A percentile compares a stretch with the other conserved stretches of the same genome.
These are phyloP conservation scores for Colostygia pectinataria DNA, from an alignment of 2,888 invertebrate genomes.

Conservation along the genomic window DNA sequence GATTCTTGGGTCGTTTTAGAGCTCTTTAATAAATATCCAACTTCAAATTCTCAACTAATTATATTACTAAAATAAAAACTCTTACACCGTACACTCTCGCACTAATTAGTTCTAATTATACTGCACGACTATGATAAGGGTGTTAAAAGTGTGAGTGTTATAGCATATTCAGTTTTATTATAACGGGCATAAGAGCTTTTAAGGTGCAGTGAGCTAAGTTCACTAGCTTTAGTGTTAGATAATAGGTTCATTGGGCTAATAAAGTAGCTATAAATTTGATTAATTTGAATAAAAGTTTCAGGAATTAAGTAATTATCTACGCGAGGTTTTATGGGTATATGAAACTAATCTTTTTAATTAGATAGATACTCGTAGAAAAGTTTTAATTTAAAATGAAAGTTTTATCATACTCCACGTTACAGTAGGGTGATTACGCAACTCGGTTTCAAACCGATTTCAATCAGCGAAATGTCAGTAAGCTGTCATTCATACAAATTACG, in stretches of 20 bases:
- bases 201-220: conserved; percentile 22
- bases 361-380: too few species aligned
- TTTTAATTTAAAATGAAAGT: too few species aligned
- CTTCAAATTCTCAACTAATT: neutral
- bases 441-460: too few species aligned
- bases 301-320: neutral
- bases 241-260: conserved; percentile 24
- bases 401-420: too few species aligned
- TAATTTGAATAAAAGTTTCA: conserved; percentile 15
- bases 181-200: conserved; percentile 32
- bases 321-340: neutral
- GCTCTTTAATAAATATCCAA: too few species aligned
- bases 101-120: conserved; percentile 37
- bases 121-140: conserved; percentile 35
- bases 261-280: conserved; percentile 26
- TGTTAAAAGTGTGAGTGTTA: conserved; percentile 35
- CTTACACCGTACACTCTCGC: conserved; percentile 13
- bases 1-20: too few species aligned
- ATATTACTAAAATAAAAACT: conserved; percentile 16
- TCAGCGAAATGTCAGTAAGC: too few species aligned
- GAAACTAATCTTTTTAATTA: too few species aligned
- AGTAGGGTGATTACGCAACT: too few species aligned
- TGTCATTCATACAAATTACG: too few species aligned
- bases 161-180: conserved; percentile 36
- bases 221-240: conserved; percentile 28